A percentile compares a stretch with the other conserved stretches of the same genome.
Conservation (phyloP, 2,888 invertebrate genomes). For the Galeruca laticollis region DNA sequence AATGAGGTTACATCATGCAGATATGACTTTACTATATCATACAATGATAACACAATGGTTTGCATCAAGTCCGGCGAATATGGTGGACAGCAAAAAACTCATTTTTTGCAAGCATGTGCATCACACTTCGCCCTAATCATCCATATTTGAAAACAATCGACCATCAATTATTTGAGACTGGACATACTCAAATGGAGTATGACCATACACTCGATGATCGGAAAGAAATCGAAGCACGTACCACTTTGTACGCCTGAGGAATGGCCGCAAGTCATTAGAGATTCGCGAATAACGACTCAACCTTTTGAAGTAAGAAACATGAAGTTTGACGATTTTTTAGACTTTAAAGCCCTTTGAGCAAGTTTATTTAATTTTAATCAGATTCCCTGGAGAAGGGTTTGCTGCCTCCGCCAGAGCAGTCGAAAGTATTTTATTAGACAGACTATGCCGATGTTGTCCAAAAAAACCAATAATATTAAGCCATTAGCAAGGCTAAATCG, state of each 20-base stretch:
- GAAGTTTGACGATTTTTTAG: too few relatives aligned
- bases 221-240: constrained; percentile 48
- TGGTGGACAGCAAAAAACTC: constrained; percentile 37
- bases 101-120: constrained; percentile 40
- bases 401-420: too few relatives aligned
- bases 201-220: too few relatives aligned
- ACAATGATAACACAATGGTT: constrained; percentile 31
- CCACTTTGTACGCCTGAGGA: constrained; percentile 23
- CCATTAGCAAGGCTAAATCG: constrained; percentile 2
- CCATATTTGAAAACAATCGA: constrained; percentile 37
- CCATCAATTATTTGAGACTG: too few relatives aligned
- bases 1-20: constrained; percentile 25
- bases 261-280: constrained; percentile 11
- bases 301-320: too few relatives aligned
- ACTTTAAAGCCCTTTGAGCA: too few relatives aligned
- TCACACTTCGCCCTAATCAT: constrained; percentile 34
- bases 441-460: constrained; percentile 5
- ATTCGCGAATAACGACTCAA: constrained; percentile 15
- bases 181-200: too few relatives aligned
- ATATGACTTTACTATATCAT: constrained; percentile 15
- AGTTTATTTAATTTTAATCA: too few relatives aligned
- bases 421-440: too few relatives aligned
- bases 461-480: neutral
- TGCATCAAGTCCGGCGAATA: constrained; percentile 44
- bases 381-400: too few relatives aligned